phyloP scores from a whole-genome alignment of 2,113 vertebrate genomes.

The Bos javanicus region DNA sequence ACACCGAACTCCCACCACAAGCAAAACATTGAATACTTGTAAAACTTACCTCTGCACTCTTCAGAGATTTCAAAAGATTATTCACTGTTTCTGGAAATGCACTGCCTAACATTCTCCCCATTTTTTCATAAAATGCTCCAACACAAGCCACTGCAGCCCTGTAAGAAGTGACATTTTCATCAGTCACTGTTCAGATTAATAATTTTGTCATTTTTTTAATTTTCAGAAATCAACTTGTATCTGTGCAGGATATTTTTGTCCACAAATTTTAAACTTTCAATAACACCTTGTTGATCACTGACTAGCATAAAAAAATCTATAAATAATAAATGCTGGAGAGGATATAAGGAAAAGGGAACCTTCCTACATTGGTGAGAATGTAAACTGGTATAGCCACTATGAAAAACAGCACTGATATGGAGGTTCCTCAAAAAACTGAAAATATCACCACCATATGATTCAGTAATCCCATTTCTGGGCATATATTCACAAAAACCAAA shows the following conservation, averaged over 20 bases:
- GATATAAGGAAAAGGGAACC: neutral
- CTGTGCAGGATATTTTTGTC: neutral
- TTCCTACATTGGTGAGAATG: neutral
- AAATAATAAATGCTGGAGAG: neutral
- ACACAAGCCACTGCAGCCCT: slow-evolving; percentile 98
- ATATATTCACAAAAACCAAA: neutral
- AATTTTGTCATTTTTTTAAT: neutral
- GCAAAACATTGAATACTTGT: neutral
- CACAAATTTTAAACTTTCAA: neutral
- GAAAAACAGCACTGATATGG: neutral
- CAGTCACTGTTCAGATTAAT: neutral
- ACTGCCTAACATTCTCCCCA: slow-evolving; percentile 98
- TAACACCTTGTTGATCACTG: neutral
- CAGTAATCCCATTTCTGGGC: neutral
- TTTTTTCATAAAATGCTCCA: slow-evolving; percentile 98
- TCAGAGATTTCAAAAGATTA: slow-evolving; percentile 97
- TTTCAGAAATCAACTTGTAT: slow-evolving; percentile 31
- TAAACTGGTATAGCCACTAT: neutral
- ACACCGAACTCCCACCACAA: neutral
- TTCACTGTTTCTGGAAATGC: slow-evolving; percentile 98
- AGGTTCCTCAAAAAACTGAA: neutral
- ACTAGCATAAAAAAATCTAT: neutral
- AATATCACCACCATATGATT: neutral
- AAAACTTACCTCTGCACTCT: slow-evolving; percentile 93
- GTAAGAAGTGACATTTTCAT: slow-evolving; percentile 10